Conservation (phyloP, 2,888 invertebrate species). For the Malthinus seriepunctatus region DNA sequence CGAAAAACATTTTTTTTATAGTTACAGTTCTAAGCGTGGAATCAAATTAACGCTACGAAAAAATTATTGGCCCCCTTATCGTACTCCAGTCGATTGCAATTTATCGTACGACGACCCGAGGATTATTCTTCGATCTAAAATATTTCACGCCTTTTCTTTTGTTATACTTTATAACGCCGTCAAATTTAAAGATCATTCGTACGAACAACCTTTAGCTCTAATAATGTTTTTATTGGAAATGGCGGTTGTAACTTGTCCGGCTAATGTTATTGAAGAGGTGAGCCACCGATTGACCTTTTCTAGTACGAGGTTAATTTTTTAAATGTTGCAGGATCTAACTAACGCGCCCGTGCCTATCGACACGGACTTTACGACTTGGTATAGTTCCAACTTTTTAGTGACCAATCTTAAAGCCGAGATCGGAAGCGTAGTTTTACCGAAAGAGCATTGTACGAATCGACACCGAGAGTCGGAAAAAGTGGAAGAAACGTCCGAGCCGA, state of each 20-base stretch:
- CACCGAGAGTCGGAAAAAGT: no score
- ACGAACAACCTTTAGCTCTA: slow-evolving; percentile 87
- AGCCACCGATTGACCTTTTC: slow-evolving; percentile 13
- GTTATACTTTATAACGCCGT: slow-evolving; percentile 85
- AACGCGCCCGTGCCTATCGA: slow-evolving; percentile 43
- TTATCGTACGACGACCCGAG: slow-evolving; percentile 71
- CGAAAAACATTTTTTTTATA: background rate
- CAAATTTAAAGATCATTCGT: slow-evolving; percentile 67
- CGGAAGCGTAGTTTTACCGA: slow-evolving; percentile 63
- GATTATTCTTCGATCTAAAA: slow-evolving; percentile 61
- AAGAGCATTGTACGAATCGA: no score
- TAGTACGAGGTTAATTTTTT: no score
- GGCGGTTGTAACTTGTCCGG: slow-evolving; percentile 63
- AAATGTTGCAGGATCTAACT: no score
- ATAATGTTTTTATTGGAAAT: slow-evolving; percentile 86
- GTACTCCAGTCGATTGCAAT: slow-evolving; percentile 68
- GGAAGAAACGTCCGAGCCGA: no score
- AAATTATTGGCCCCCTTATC: slow-evolving; percentile 77
- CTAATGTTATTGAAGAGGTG: slow-evolving; percentile 50
- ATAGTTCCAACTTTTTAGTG: slow-evolving; percentile 71
- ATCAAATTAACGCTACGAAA: slow-evolving; percentile 47
- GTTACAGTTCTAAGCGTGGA: background rate
- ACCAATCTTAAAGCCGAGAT: slow-evolving; percentile 76
- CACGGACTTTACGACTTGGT: slow-evolving; percentile 67
- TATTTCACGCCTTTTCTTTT: slow-evolving; percentile 76